These are phyloP conservation scores for Villa cingulata DNA, from an alignment of 2,888 invertebrate species.

Conservation along the genomic window DNA sequence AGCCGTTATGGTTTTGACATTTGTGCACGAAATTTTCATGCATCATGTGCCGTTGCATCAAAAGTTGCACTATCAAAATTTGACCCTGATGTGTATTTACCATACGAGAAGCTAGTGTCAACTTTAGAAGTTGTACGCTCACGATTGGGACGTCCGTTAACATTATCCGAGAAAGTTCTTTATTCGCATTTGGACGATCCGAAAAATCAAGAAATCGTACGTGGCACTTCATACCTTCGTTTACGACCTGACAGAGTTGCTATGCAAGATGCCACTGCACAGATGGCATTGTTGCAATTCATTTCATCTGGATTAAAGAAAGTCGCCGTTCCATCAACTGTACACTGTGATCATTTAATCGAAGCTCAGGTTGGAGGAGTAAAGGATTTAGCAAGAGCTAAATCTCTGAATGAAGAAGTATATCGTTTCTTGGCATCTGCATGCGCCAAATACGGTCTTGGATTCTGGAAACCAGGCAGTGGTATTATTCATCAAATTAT, in stretches of 20 bases:
- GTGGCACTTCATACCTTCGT: constrained; percentile 85
- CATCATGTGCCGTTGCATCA: constrained; percentile 58
- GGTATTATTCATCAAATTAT: constrained; percentile 99
- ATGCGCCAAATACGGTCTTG: constrained; percentile 95
- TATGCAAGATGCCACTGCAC: constrained; percentile 99
- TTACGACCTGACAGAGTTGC: constrained; percentile 95
- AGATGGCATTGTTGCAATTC: constrained; percentile 99
- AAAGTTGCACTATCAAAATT: constrained; percentile 92
- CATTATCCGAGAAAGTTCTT: constrained; percentile 94
- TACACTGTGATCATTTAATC: constrained; percentile 99
- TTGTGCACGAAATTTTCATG: constrained; percentile 73
- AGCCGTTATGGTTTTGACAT: constrained; percentile 42
- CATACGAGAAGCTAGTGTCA: constrained; percentile 69
- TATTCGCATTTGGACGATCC: constrained; percentile 97
- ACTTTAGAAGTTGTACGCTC: constrained; percentile 72
- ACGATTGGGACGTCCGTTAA: constrained; percentile 81
- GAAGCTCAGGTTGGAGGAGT: constrained; percentile 88
- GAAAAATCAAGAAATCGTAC: constrained; percentile 71
- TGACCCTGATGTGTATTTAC: constrained; percentile 61
- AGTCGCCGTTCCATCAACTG: constrained; percentile 97
- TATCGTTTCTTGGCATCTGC: constrained; percentile 89
- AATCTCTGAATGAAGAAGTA: constrained; percentile 80
- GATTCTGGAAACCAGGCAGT: constrained; percentile 99
- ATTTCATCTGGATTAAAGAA: constrained; percentile 90
- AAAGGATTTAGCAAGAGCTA: constrained; percentile 85